Conservation (phyloP, 2,797 vertebrate species). For the Poeciliopsis paucimaculata region DNA sequence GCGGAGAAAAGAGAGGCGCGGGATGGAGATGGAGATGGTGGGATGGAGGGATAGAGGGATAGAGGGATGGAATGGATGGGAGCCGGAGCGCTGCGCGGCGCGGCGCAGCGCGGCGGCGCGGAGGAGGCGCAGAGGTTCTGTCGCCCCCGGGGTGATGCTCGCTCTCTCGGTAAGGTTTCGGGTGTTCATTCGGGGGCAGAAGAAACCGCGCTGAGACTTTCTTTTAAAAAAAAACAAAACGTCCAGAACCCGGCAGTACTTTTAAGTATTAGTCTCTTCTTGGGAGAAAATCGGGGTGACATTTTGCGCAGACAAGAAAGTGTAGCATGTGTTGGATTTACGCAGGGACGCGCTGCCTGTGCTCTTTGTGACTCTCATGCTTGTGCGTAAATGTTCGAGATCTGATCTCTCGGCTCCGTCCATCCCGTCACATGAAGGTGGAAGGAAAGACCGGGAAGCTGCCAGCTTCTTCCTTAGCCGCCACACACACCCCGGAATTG, state of each 20-base stretch:
- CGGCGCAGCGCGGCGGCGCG: background rate
- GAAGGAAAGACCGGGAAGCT: background rate
- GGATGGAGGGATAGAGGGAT: slow-evolving; percentile 59
- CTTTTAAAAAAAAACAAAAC: background rate
- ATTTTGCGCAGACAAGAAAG: too few relatives aligned
- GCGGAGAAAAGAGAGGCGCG: slow-evolving; percentile 66
- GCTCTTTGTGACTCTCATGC: background rate
- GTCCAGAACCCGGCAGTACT: background rate
- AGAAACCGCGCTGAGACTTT: background rate
- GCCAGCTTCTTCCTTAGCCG: background rate
- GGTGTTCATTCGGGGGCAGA: background rate
- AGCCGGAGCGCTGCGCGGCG: slow-evolving; percentile 28
- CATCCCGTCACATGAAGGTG: background rate
- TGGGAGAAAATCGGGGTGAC: background rate
- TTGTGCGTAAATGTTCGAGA: slow-evolving; percentile 26
- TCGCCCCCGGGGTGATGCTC: slow-evolving; percentile 21
- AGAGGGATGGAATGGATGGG: slow-evolving; percentile 32
- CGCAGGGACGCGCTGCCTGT: background rate
- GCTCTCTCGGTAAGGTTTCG: slow-evolving; percentile 16
- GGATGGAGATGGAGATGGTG: slow-evolving; percentile 51
- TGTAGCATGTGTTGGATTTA: background rate
- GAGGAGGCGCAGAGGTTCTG: slow-evolving; percentile 27
- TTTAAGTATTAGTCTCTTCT: background rate
- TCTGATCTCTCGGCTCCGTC: background rate
- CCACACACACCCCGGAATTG: background rate